These are phyloP conservation scores for Nycticorax nycticorax DNA, from an alignment of 2,113 vertebrate genomes.

Conservation along the genomic window DNA sequence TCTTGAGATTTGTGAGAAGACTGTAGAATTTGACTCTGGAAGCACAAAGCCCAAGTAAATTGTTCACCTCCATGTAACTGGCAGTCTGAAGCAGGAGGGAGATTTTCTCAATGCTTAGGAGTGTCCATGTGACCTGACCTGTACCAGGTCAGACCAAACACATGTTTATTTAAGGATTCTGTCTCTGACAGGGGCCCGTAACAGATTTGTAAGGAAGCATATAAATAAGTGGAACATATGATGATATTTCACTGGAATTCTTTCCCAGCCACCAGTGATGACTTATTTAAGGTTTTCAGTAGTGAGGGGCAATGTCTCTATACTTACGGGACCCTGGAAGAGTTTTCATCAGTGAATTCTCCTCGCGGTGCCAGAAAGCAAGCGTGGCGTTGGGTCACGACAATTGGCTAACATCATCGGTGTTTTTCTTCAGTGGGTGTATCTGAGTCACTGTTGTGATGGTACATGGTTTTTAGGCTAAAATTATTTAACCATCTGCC, in stretches of 20 bases:
- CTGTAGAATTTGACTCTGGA: neutral
- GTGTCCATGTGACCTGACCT: neutral
- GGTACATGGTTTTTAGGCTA: constrained; percentile 25
- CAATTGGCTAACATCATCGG: neutral
- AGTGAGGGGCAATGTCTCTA: neutral
- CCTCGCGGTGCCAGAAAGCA: neutral
- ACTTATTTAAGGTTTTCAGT: neutral
- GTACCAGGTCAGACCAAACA: neutral
- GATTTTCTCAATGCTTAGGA: neutral
- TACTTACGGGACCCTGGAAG: neutral
- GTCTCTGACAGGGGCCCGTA: neutral
- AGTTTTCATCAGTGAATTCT: neutral
- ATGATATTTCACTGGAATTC: neutral
- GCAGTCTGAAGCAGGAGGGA: neutral
- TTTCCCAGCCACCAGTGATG: neutral
- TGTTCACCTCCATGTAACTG: neutral
- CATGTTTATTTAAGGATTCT: neutral
- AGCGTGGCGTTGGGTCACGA: neutral
- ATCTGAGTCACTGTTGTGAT: constrained; percentile 57
- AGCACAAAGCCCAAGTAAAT: neutral
- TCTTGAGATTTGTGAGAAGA: neutral
- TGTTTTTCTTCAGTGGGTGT: constrained; percentile 49
- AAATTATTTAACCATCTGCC: constrained; percentile 67
- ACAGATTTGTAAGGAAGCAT: neutral
- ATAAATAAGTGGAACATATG: neutral